Conservation (phyloP, 2,888 invertebrate species). For the Eupithecia inturbata region DNA sequence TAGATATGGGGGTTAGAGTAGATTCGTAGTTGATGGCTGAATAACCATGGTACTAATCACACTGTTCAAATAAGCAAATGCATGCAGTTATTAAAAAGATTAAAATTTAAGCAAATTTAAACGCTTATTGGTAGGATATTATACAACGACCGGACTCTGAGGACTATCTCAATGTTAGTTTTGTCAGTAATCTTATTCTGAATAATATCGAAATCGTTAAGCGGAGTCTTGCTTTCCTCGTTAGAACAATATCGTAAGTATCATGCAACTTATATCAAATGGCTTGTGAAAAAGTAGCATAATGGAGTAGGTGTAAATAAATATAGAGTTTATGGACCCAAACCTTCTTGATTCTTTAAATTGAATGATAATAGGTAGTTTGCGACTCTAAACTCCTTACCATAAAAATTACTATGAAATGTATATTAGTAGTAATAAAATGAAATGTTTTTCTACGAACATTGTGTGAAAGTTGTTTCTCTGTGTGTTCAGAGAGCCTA, state of each 20-base stretch:
- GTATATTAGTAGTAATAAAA: not conserved
- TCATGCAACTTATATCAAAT: not conserved
- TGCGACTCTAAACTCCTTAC: not conserved
- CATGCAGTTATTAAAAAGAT: conserved; percentile 55
- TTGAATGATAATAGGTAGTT: not conserved
- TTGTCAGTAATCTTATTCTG: not conserved
- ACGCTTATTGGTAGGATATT: not conserved
- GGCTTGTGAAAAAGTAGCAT: not conserved
- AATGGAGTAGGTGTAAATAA: not conserved
- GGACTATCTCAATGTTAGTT: not conserved
- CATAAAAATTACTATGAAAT: not conserved
- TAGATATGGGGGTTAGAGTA: not conserved
- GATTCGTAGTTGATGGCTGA: not conserved
- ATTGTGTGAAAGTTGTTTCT: not conserved
- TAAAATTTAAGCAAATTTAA: conserved; percentile 31
- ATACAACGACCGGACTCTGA: not conserved
- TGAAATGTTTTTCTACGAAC: not conserved
- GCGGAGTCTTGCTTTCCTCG: not conserved
- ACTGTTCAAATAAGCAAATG: conserved; percentile 48
- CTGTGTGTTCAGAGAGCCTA: not conserved
- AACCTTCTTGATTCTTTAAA: not conserved
- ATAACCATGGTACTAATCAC: conserved; percentile 40
- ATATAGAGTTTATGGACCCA: not conserved
- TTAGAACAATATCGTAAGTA: not conserved
- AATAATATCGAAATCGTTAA: not conserved